phyloP scores from a whole-genome alignment of 2,888 invertebrate species.

The Synergus umbraculus region DNA sequence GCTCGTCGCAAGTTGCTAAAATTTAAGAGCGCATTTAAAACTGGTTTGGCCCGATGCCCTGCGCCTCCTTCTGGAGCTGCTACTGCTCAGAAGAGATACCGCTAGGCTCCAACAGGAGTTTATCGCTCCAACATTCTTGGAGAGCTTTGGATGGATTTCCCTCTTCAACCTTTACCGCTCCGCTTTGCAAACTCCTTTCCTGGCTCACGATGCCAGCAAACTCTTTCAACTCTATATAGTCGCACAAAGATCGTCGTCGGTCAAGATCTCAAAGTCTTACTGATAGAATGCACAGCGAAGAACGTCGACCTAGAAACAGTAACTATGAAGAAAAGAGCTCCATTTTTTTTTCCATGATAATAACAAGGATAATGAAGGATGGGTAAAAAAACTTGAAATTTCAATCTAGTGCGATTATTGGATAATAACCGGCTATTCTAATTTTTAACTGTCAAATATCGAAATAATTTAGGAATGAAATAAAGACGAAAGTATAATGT shows the following conservation, averaged over 20 bases:
- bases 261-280: conserved; percentile 56
- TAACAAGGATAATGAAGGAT: neutral
- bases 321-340: neutral
- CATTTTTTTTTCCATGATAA: neutral
- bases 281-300: neutral
- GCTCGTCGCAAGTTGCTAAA: conserved; percentile 75
- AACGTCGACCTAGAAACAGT: neutral
- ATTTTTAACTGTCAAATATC: too few relatives aligned
- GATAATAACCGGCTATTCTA: too few relatives aligned
- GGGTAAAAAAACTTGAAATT: too few relatives aligned
- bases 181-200: conserved; percentile 51
- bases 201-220: conserved; percentile 42
- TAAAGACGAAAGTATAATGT: conserved; percentile 38
- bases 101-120: conserved; percentile 73
- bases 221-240: conserved; percentile 54
- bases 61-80: conserved; percentile 70
- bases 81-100: conserved; percentile 72
- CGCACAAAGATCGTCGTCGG: conserved; percentile 63
- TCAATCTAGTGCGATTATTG: too few relatives aligned
- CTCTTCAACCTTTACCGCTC: conserved; percentile 62
- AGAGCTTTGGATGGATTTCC: conserved; percentile 75
- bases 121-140: conserved; percentile 76
- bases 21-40: conserved; percentile 77
- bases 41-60: conserved; percentile 77
- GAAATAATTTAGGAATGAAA: neutral